These are phyloP conservation scores for Halyomorpha halys DNA, from an alignment of 1,140 invertebrate species.

Conservation along the genomic window DNA sequence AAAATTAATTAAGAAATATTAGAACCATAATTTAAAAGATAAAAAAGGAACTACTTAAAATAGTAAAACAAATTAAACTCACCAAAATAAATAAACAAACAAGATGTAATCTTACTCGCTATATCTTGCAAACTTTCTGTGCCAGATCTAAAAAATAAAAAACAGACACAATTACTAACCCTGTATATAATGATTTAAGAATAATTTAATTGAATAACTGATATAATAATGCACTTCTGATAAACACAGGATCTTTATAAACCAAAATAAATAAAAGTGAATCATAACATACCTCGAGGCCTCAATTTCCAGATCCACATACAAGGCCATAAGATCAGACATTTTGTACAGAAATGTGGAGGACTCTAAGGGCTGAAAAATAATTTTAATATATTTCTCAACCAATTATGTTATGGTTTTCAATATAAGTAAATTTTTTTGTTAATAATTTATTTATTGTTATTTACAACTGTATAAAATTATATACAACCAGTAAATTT, in stretches of 20 bases:
- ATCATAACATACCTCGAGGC: slow-evolving; percentile 34
- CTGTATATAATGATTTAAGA: too few species aligned
- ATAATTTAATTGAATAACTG: too few species aligned
- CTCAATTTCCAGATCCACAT: slow-evolving; percentile 41
- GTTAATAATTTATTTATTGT: too few species aligned
- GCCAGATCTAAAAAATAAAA: slow-evolving; percentile 29
- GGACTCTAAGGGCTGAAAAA: slow-evolving; percentile 35
- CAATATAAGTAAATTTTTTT: too few species aligned
- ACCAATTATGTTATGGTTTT: neutral
- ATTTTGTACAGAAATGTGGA: slow-evolving; percentile 38
- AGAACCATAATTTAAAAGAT: neutral
- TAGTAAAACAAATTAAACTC: slow-evolving; percentile 28
- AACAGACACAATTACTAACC: too few species aligned
- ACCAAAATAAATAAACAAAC: slow-evolving; percentile 40
- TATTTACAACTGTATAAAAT: too few species aligned
- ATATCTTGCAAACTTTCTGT: slow-evolving; percentile 37
- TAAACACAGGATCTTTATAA: too few species aligned
- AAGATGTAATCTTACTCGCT: slow-evolving; percentile 37
- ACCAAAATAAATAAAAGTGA: neutral
- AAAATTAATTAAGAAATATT: slow-evolving; percentile 6
- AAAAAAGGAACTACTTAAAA: slow-evolving; percentile 4
- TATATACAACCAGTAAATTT: too few species aligned
- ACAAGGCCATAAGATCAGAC: slow-evolving; percentile 40
- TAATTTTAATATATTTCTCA: neutral
- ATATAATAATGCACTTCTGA: too few species aligned